Evolutionary conservation across 2,888 invertebrate species (phyloP), one percentile per base, ranked within the genome.

Genomic region (Xylota segnis): DNA sequence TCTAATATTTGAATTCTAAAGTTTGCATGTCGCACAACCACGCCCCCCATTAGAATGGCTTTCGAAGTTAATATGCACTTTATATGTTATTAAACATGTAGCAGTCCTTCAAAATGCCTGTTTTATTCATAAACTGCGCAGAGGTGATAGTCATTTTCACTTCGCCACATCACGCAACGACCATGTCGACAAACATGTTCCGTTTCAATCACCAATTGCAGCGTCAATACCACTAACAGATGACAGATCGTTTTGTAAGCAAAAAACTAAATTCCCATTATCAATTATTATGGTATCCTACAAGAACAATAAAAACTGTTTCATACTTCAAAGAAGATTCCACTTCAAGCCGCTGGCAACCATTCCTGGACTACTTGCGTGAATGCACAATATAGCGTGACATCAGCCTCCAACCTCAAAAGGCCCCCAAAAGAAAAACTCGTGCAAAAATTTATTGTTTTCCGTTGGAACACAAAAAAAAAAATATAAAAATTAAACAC

Each of bases 341-440:
- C n/a, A 40, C 50, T 40, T 40, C 2, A 66, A 65, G 61, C 66
- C 50, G 76, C 47, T 9, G 12, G 27, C 14, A 14, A 23, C n/a
- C 63, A 56, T 54, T 47, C 32, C 9, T 32, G 27, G 23, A 16
- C 27, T 27, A 14, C 54, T 71, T 72, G 72, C 79, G 79, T 79
- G 71, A 79, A 79, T 79, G 79, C 65, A 79, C 58, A 76, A 29
- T 9, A 65, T 72, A 37, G 65, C 78, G 78, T 79, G 79, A 79
- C 79, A 59, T 59, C 50, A 61, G 34, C n/a, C 27, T 27, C 10
- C 0, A 40, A 59, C 61, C 54, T 40, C 59, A 40, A 75, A 10
- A 10, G n/a, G 27, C 32, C 18, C 56, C 27, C 14, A 54, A 56
- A 56, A 70, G 45, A 18, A 4, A 23, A 61, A 61, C 27, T 63